phyloP scores from a whole-genome alignment of 2,888 invertebrate species.

The Xanthorhoe designata region DNA sequence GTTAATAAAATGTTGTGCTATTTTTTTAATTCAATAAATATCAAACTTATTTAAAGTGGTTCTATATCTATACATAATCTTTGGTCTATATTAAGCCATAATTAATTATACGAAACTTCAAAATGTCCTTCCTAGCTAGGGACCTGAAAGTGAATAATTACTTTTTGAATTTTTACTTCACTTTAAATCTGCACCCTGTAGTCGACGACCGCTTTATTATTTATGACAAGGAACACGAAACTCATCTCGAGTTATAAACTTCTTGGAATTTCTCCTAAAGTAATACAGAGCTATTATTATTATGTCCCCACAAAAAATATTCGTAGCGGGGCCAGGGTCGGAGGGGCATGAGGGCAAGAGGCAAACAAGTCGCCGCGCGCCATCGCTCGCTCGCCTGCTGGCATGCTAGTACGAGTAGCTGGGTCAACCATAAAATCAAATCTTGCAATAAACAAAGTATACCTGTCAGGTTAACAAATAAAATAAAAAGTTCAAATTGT shows the following conservation, averaged over 20 bases:
- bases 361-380: slow-evolving; percentile 27
- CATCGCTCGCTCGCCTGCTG: neutral
- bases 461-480: neutral
- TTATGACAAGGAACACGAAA: slow-evolving; percentile 86
- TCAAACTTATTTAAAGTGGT: slow-evolving; percentile 45
- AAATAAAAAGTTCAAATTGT: neutral
- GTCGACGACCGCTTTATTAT: slow-evolving; percentile 85
- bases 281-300: slow-evolving; percentile 86
- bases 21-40: neutral
- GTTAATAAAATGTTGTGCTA: no score
- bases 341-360: slow-evolving; percentile 52
- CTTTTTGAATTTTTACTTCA: slow-evolving; percentile 80
- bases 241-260: slow-evolving; percentile 86
- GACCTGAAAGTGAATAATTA: slow-evolving; percentile 76
- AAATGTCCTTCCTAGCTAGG: slow-evolving; percentile 67
- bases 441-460: neutral
- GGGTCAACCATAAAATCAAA: neutral
- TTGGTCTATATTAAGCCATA: slow-evolving; percentile 62
- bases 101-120: slow-evolving; percentile 72
- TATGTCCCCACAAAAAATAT: slow-evolving; percentile 85
- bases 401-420: neutral
- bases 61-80: no score
- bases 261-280: slow-evolving; percentile 86
- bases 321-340: slow-evolving; percentile 69
- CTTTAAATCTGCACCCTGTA: slow-evolving; percentile 84